A percentile compares a stretch with the other conserved stretches of the same genome.
These are phyloP conservation scores for Antrozous pallidus DNA, from an alignment of 2,797 vertebrate species.

Conservation along the genomic window DNA sequence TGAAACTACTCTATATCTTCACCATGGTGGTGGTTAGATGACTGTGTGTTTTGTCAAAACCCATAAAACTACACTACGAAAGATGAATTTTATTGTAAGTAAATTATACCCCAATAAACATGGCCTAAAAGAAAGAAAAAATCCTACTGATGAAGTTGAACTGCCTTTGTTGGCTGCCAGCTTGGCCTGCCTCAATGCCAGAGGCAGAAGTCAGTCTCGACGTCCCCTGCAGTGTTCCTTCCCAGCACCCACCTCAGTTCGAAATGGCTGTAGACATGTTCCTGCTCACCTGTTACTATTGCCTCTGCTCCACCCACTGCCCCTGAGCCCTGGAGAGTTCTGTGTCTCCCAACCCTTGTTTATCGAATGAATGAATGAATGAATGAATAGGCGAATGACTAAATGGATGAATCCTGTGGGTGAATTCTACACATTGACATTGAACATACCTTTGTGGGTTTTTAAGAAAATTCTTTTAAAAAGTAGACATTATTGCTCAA, in stretches of 20 bases:
- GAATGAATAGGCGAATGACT: not conserved
- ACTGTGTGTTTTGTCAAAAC: not conserved
- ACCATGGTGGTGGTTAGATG: not conserved
- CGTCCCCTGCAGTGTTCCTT: not conserved
- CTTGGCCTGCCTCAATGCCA: not conserved
- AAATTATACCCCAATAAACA: not conserved
- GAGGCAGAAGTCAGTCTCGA: not conserved
- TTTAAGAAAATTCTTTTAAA: not conserved
- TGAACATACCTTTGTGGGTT: not conserved
- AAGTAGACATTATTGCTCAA: not conserved
- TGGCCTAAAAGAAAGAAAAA: not conserved
- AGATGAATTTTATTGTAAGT: not conserved
- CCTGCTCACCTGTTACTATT: not conserved
- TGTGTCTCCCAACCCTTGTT: not conserved
- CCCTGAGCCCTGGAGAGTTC: not conserved
- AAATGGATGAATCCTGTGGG: not conserved
- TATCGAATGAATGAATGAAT: not conserved
- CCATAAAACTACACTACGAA: not conserved
- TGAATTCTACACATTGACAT: not conserved
- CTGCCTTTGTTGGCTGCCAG: not conserved
- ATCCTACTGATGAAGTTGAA: not conserved
- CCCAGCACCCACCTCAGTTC: not conserved
- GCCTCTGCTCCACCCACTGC: not conserved
- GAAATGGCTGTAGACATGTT: not conserved
- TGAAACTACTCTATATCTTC: not conserved